phyloP scores from a whole-genome alignment of 2,888 invertebrate species.

The Temnothorax unifasciatus region DNA sequence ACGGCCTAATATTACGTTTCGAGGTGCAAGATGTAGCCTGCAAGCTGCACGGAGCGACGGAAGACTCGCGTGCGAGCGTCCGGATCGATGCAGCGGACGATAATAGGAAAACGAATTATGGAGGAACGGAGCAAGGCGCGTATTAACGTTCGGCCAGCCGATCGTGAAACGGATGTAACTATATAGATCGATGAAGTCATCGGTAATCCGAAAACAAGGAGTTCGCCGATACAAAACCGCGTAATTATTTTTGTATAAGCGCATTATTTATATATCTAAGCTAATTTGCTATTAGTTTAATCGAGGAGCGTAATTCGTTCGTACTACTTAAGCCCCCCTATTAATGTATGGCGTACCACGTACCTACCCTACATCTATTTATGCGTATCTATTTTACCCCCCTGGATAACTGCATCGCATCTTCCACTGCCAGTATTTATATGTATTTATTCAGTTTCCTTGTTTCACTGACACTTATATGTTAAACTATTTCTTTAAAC shows the following conservation, averaged over 20 bases:
- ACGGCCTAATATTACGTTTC: slow-evolving; percentile 70
- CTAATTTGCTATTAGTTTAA: slow-evolving; percentile 67
- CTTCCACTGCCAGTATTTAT: slow-evolving; percentile 79
- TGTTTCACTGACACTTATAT: slow-evolving; percentile 24
- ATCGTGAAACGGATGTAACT: slow-evolving; percentile 57
- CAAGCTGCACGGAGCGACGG: slow-evolving; percentile 16
- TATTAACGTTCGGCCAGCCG: slow-evolving; percentile 42
- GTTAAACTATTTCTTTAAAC: slow-evolving; percentile 26
- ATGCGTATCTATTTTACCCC: slow-evolving; percentile 49
- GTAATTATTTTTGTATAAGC: slow-evolving; percentile 77
- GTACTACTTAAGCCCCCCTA: slow-evolving; percentile 66
- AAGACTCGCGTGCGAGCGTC: slow-evolving; percentile 14
- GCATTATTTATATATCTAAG: slow-evolving; percentile 70
- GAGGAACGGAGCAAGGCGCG: slow-evolving; percentile 22
- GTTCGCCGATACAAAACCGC: slow-evolving; percentile 56
- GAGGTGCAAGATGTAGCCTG: slow-evolving; percentile 50
- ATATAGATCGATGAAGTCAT: slow-evolving; percentile 40
- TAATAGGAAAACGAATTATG: slow-evolving; percentile 50
- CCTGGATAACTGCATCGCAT: slow-evolving; percentile 69
- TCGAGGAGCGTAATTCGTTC: slow-evolving; percentile 67
- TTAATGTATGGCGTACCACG: slow-evolving; percentile 64
- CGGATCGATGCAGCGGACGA: slow-evolving; percentile 13
- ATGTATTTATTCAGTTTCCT: slow-evolving; percentile 77
- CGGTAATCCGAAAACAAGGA: slow-evolving; percentile 45
- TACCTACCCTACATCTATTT: slow-evolving; percentile 46